Evolutionary conservation across 2,888 invertebrate species (phyloP), one percentile per base, ranked within the genome.

Genomic region (Cactoblastis cactorum): DNA sequence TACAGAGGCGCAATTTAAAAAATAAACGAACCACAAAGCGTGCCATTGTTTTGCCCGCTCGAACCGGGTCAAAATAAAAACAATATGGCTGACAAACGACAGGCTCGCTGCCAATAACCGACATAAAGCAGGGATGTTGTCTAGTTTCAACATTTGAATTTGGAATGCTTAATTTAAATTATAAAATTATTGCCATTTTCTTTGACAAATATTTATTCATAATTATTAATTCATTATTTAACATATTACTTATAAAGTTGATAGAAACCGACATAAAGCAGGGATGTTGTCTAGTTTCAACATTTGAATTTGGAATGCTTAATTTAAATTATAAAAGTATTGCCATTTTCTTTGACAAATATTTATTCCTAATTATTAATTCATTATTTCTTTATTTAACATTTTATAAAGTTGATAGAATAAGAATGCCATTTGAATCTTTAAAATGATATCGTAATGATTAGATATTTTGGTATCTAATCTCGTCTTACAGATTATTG

Each of bases 11-110:
- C 73, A 78, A 71, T 24, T 48, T 70, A 65, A 63, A 65, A 72
- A 74, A 72, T 68, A 63, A 53, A 56, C 55, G 49, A 57, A 59
- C 1, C 17, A 80, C 74, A 79, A 74, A 67, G 62, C 55, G 58
- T 47, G 4, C 17, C 15, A 9, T n/a, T 24, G 33, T 62, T 65
- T 73, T 76, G 75, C 74, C 62, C 59, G 52, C 51, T 52, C 49
- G 50, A 55, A 56, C 54, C 57, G 61, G 59, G 57, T 59, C 67
- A 63, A 79, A 76, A 67, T 74, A 74, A 79, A 80, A 78, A 82
- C 67, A 76, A 71, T 75, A 69, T 67, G 69, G 58, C 53, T 62
- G 79, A 76, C 80, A 80, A 80, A 80, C 80, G 75, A 71, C 65
- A 61, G 53, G 24, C 53, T 63, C 65, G 61, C 65, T 61, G 70